Evolutionary conservation across 2,113 vertebrate species (phyloP).

Genomic region (Salvator merianae): DNA sequence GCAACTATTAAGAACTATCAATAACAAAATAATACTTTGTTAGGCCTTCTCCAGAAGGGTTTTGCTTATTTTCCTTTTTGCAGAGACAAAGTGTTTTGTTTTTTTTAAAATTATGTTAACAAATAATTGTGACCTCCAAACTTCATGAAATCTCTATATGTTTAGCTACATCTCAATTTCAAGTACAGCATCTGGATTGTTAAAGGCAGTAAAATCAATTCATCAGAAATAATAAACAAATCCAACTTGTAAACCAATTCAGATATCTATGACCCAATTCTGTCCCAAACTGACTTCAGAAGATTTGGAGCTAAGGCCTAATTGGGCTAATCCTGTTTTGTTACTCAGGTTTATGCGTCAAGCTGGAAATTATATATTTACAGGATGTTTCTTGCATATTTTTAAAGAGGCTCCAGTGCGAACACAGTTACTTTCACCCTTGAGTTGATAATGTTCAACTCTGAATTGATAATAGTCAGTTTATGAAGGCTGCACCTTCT

Average conservation of each 20-base stretch:
- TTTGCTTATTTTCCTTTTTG: neutral
- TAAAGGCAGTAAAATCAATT: conserved; percentile 1
- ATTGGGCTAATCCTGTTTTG: conserved; percentile 9
- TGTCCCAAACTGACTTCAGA: conserved; percentile 5
- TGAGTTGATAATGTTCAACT: neutral
- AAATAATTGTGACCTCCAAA: neutral
- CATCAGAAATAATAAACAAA: conserved; percentile 32
- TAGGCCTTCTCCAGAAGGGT: neutral
- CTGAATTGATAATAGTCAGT: neutral
- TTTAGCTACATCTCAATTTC: conserved; percentile 16
- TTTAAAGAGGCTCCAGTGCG: conserved; percentile 6
- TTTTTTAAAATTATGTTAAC: too few species aligned
- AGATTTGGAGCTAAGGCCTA: conserved; percentile 7
- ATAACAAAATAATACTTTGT: neutral
- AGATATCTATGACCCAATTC: conserved; percentile 13
- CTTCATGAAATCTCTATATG: neutral
- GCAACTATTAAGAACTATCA: neutral
- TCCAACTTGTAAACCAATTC: conserved; percentile 7
- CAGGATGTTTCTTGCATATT: neutral
- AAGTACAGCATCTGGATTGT: conserved; percentile 1
- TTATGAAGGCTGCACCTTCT: neutral
- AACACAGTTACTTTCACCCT: neutral
- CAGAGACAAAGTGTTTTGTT: neutral
- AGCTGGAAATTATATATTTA: conserved; percentile 26
- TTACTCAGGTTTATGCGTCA: conserved; percentile 19